Evolutionary conservation across 1,140 invertebrate genomes (phyloP), one percentile per base, ranked within the genome.

Genomic region (Ganaspis sp.): DNA sequence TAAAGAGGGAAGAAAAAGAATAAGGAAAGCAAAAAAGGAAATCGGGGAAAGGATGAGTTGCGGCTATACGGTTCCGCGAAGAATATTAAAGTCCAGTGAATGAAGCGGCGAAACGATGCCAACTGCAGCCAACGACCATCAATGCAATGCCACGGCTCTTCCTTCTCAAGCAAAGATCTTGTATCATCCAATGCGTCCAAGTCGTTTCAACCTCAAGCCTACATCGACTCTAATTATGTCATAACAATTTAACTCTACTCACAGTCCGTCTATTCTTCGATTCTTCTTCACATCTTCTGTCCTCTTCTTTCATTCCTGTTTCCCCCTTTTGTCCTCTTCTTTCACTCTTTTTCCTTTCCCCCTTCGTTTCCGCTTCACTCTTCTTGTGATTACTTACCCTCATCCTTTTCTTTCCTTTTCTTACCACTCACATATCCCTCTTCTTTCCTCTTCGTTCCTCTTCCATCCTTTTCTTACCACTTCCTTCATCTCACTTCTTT

Each of bases 161-260:
- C 45, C 23, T 64, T 64, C 23, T 9, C 54, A 29, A 64, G 11
- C 21, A 77, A 21, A 74, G 70, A 58, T 42, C 21, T 38, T 40
- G 71, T 19, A 40, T 34, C 45, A 26, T 49, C 40, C n/a, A 4
- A 26, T 49, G 17, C n/a, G 12, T 74, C 26, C 37, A 26, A 37
- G 53, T 11, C 29, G 54, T 38, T 23, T 70, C 71, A 74, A 76
- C 73, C 72, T 78, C 58, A 45, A 74, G 29, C 38, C 64, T 70
- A 70, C 79, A 87, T 88, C 82, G 79, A 45, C 83, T 72, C 83
- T 88, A 89, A 89, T 88, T 89, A 89, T 87, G 87, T 86, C 87
- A 88, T 88, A 88, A 88, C 86, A 87, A 83, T 88, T 88, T 86
- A 82, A 86, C 77, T 80, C 80, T 79, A 81, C 74, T 73, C 34